Evolutionary conservation across 2,888 invertebrate species (phyloP).

Genomic region (Stramonita haemastoma): DNA sequence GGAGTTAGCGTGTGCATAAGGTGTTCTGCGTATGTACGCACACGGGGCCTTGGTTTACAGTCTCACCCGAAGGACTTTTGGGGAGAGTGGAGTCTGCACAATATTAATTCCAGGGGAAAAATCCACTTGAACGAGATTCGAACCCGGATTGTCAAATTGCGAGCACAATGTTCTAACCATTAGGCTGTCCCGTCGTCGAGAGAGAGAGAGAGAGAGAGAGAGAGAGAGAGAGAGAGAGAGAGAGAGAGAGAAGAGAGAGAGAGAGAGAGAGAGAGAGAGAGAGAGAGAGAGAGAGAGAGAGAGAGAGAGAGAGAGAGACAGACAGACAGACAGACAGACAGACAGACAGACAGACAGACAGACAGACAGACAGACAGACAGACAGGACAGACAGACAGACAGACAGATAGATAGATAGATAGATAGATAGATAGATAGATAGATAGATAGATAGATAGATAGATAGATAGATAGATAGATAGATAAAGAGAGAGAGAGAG

Average conservation of each 20-base stretch:
- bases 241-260: neutral
- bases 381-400: neutral
- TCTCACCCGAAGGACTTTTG: too few relatives aligned
- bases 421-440: neutral
- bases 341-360: neutral
- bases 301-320: neutral
- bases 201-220: neutral
- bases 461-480: neutral
- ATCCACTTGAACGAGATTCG: too few relatives aligned
- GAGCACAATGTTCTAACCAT: too few relatives aligned
- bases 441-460: neutral
- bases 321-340: neutral
- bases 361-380: neutral
- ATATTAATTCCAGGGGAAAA: too few relatives aligned
- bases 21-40: too few relatives aligned
- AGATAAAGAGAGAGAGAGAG: neutral
- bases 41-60: too few relatives aligned
- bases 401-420: neutral
- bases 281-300: too few relatives aligned
- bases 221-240: neutral
- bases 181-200: too few relatives aligned
- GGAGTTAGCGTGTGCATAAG: too few relatives aligned
- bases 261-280: neutral
- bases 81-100: too few relatives aligned
- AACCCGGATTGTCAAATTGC: too few relatives aligned